Evolutionary conservation across 2,888 invertebrate species (phyloP), one percentile per base, ranked within the genome.

Genomic region (Orthosia gracilis): DNA sequence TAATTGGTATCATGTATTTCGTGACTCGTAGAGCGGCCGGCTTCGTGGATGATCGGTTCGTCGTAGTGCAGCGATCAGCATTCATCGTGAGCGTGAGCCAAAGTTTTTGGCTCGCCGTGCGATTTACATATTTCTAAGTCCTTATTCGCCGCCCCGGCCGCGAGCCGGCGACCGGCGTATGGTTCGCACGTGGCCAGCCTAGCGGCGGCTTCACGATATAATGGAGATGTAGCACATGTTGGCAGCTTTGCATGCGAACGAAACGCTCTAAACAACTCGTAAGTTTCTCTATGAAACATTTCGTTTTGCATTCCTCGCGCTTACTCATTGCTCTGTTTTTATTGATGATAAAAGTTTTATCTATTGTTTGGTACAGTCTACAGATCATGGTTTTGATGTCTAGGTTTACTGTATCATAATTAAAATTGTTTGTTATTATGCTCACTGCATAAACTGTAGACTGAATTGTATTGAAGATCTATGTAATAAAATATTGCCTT

Each of bases 101-200:
- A 85, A 85, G 92, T 89, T 93, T 92, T 94, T 93, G 93, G 92
- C 92, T 91, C 91, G 91, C 85, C 81, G 82, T 85, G 80, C 89
- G 85, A 95, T 94, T 94, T 93, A 89, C 94, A 94, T 95, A 94
- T 93, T 92, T 92, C 90, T 89, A 89, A 90, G 89, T 89, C 87
- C 88, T 85, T 84, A 76, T 82, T 83, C 80, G 69, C 62, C 50
- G 79, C 82, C 50, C 70, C 70, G 69, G 76, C 78, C 61, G 78
- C 57, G 68, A 26, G 71, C 78, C 80, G 52, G 79, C 58, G 79
- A 47, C 80, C 87, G 86, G 85, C 88, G 90, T 90, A 91, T 89
- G 89, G 89, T 80, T 83, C 87, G 92, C 94, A 92, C 92, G 94
- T 94, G 94, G 92, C 86, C 89, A 85, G 88, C 88, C 88, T 89